Conservation (phyloP, 2,113 vertebrate genomes). For the Pithys albifrons region DNA sequence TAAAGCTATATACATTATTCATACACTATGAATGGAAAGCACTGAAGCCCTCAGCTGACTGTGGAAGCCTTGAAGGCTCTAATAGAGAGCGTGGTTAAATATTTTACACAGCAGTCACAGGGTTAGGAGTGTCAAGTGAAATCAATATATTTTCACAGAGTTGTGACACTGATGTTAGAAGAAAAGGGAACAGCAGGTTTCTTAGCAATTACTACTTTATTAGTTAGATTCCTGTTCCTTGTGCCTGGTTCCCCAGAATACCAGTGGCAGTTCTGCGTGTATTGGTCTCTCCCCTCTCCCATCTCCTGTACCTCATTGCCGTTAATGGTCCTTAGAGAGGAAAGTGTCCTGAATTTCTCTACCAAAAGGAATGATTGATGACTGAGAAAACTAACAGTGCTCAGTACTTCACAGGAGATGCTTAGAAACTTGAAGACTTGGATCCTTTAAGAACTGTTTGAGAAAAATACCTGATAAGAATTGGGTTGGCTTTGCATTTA, state of each 20-base stretch:
- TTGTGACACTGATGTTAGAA: not conserved
- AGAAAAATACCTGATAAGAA: not conserved
- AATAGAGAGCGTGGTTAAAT: not conserved
- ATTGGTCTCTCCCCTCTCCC: not conserved
- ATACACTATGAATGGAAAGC: not conserved
- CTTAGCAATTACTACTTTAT: not conserved
- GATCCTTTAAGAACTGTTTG: not conserved
- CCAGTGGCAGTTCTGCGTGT: not conserved
- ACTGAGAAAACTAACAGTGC: not conserved
- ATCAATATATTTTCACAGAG: not conserved
- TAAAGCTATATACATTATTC: not conserved
- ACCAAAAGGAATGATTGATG: not conserved
- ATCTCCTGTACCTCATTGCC: not conserved
- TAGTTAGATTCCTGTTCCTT: not conserved
- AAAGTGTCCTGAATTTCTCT: not conserved
- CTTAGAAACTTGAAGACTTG: not conserved
- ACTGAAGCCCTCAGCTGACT: not conserved
- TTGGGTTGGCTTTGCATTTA: not conserved
- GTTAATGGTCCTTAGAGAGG: not conserved
- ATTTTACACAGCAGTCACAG: not conserved
- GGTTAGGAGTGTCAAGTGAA: not conserved
- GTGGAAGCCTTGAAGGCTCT: not conserved
- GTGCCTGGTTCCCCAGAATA: not conserved
- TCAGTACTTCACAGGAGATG: not conserved
- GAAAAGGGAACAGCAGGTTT: not conserved